phyloP scores from a whole-genome alignment of 2,797 vertebrate species.

The Botia kubotai region DNA sequence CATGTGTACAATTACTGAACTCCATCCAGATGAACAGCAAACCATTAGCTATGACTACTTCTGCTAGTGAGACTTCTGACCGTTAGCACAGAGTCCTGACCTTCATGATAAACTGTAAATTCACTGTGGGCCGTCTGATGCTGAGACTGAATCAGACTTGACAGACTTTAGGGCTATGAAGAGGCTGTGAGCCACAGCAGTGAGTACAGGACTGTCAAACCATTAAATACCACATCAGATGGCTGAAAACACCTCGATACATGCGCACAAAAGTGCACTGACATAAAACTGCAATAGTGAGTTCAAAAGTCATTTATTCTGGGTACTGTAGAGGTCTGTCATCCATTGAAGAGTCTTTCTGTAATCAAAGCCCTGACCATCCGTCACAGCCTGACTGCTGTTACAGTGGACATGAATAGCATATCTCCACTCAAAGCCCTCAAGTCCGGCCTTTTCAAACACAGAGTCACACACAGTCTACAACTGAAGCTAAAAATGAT shows the following conservation, averaged over 20 bases:
- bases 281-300: not conserved
- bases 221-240: not conserved
- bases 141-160: not conserved
- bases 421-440: constrained; percentile 9
- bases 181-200: not conserved
- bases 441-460: not conserved
- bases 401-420: not conserved
- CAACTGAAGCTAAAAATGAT: constrained; percentile 4
- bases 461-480: not conserved
- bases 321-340: not conserved
- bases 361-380: not conserved
- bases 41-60: not conserved
- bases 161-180: not conserved
- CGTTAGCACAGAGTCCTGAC: not conserved
- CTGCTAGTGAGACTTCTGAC: not conserved
- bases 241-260: not conserved
- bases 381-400: not conserved
- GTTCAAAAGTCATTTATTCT: constrained; percentile 8
- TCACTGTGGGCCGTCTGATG: not conserved
- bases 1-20: not conserved
- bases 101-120: not conserved
- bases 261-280: too few species aligned
- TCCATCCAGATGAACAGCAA: not conserved
- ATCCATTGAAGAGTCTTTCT: constrained; percentile 13
- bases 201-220: constrained; percentile 3